These are phyloP conservation scores for Dasypus novemcinctus DNA, from an alignment of 2,113 vertebrate genomes.

Conservation along the genomic window DNA sequence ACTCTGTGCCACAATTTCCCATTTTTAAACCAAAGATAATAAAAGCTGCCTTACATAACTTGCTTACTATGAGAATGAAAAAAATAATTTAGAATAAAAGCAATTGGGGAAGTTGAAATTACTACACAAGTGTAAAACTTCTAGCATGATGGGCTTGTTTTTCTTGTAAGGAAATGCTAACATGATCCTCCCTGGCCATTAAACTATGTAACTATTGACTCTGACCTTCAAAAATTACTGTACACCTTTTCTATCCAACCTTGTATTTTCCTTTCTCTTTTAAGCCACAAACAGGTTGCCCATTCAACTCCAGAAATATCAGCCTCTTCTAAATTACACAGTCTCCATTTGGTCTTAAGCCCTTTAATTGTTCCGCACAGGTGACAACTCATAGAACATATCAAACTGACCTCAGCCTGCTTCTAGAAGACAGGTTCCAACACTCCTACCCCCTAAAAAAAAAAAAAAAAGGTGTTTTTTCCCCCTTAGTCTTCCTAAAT, in stretches of 20 bases:
- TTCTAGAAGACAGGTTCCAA: conserved; percentile 57
- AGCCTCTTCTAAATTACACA: conserved; percentile 56
- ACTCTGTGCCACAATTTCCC: neutral
- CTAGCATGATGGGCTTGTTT: neutral
- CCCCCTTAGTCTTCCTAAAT: conserved; percentile 10
- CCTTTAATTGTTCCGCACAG: conserved; percentile 45
- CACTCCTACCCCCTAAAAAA: neutral
- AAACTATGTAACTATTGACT: neutral
- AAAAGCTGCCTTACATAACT: conserved; percentile 16
- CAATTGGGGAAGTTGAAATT: neutral
- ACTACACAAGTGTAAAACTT: conserved; percentile 27
- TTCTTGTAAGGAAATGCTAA: conserved; percentile 15
- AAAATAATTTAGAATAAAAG: neutral
- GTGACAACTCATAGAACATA: conserved; percentile 33
- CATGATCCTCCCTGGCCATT: neutral
- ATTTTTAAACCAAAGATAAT: conserved; percentile 37
- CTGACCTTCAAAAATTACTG: conserved; percentile 8
- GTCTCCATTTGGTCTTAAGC: conserved; percentile 56
- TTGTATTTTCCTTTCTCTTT: neutral
- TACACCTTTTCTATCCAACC: conserved; percentile 19
- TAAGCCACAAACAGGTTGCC: neutral
- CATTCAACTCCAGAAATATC: conserved; percentile 16
- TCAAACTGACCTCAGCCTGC: conserved; percentile 46
- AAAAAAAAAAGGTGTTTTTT: neutral
- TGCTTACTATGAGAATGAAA: neutral